A percentile compares a stretch with the other conserved stretches of the same genome.
Evolutionary conservation across 2,797 vertebrate genomes (phyloP).

Genomic region (Phyllotis vaccarum): DNA sequence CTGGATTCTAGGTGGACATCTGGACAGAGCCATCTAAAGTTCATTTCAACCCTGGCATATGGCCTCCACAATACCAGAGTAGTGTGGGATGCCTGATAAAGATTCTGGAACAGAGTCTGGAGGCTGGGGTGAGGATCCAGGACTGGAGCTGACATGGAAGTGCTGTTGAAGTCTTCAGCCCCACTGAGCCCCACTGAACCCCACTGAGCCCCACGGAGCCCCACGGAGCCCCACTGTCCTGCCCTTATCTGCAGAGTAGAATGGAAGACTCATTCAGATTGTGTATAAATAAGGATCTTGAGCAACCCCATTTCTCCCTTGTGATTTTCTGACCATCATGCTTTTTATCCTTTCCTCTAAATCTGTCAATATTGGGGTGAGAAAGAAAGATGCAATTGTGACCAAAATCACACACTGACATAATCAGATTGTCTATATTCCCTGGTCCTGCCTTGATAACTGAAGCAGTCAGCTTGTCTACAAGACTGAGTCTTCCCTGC

Average conservation of each 20-base stretch:
- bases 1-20: constrained; percentile 33
- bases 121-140: background rate
- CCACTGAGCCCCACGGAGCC: background rate
- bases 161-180: background rate
- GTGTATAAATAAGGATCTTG: background rate
- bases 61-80: background rate
- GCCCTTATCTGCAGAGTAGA: background rate
- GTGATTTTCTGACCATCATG: background rate
- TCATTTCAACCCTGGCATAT: background rate
- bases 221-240: background rate
- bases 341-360: background rate
- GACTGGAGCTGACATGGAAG: background rate
- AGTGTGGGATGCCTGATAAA: background rate
- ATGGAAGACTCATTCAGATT: background rate
- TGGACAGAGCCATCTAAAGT: constrained; percentile 60
- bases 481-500: background rate
- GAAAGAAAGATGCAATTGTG: background rate
- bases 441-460: background rate
- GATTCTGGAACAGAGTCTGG: background rate
- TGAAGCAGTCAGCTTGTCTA: background rate
- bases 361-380: background rate
- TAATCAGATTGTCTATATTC: background rate
- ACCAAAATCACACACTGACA: background rate
- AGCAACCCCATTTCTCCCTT: no score
- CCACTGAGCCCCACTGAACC: background rate